Evolutionary conservation across 2,113 vertebrate species (phyloP).

Genomic region (Rhea americana): DNA sequence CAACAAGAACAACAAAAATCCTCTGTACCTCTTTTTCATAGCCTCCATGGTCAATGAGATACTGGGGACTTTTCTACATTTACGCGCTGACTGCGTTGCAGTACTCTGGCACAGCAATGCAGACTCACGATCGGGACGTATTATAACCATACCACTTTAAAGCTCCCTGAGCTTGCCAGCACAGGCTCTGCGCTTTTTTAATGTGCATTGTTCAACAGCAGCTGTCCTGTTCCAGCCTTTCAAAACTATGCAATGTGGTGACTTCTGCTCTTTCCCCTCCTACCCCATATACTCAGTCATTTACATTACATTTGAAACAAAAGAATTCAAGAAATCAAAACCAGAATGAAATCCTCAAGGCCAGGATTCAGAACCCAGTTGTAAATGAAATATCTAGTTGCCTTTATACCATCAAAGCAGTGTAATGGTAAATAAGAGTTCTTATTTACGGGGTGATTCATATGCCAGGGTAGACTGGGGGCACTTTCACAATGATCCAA

Average conservation of each 20-base stretch:
- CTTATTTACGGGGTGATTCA: background rate
- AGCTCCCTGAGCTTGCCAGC: background rate
- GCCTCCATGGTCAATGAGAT: background rate
- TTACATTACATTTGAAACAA: slow-evolving; percentile 21
- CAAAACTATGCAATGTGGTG: background rate
- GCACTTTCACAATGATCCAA: background rate
- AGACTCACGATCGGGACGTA: background rate
- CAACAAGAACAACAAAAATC: background rate
- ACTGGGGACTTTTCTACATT: background rate
- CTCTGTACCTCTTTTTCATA: background rate
- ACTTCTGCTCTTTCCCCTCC: slow-evolving; percentile 6
- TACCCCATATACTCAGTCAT: background rate
- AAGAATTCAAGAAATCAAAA: slow-evolving; percentile 45
- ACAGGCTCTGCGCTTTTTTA: background rate
- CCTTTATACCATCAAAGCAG: background rate
- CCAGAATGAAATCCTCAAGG: slow-evolving; percentile 11
- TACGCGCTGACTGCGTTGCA: background rate
- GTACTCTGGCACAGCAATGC: background rate
- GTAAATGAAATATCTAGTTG: background rate
- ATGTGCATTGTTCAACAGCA: slow-evolving; percentile 35
- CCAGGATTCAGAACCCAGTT: background rate
- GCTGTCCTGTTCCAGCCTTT: background rate
- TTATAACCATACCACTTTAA: slow-evolving; percentile 26
- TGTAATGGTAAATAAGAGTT: background rate
- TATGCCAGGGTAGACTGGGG: background rate